These are phyloP conservation scores for Noctua janthina DNA, from an alignment of 2,888 invertebrate genomes.

Conservation along the genomic window DNA sequence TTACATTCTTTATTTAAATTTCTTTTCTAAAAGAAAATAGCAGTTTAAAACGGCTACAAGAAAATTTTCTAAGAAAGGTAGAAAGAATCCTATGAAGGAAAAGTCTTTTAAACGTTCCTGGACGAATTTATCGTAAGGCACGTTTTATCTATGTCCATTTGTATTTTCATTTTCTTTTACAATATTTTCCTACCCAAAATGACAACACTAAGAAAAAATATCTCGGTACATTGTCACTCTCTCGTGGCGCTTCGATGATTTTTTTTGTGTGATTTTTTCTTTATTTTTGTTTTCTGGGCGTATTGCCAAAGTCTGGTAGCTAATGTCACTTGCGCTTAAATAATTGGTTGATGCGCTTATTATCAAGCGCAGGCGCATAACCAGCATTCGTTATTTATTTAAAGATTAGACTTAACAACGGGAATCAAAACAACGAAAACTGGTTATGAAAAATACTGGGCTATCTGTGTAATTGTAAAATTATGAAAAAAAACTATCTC, in stretches of 20 bases:
- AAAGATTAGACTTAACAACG: background rate
- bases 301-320: background rate
- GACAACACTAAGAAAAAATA: background rate
- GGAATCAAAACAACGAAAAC: background rate
- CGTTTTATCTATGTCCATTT: conserved; percentile 8
- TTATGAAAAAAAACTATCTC: background rate
- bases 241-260: background rate
- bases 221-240: background rate
- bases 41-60: background rate
- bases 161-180: background rate
- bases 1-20: background rate
- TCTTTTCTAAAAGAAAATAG: background rate
- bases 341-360: background rate
- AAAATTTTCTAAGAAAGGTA: conserved; percentile 1
- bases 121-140: background rate
- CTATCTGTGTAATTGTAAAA: background rate
- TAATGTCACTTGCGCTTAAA: background rate
- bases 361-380: conserved; percentile 9
- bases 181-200: background rate
- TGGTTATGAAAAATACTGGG: background rate
- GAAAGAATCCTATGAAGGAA: background rate
- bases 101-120: background rate
- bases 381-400: background rate
- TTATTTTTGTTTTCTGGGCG: background rate
- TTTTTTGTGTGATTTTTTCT: background rate